Evolutionary conservation across 2,113 vertebrate genomes (phyloP).

Genomic region (Albula glossodonta): DNA sequence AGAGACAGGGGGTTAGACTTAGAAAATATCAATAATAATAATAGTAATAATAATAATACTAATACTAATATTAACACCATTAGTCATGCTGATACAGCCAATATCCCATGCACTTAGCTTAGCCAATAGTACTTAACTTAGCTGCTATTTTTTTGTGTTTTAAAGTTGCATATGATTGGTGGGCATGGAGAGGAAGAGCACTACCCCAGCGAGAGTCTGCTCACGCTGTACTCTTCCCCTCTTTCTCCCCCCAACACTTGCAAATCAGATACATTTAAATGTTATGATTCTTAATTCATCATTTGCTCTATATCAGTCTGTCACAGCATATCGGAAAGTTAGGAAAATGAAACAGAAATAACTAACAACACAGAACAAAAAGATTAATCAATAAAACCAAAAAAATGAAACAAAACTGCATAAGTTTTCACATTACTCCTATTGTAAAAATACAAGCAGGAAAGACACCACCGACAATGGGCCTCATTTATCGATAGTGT

Average conservation of each 20-base stretch:
- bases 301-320: not conserved
- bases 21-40: not conserved
- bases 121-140: not conserved
- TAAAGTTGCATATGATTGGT: constrained; percentile 7
- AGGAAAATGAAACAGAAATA: not conserved
- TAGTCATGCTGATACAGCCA: constrained; percentile 21
- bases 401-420: constrained; percentile 14
- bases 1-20: not conserved
- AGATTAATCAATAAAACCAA: constrained; percentile 7
- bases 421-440: constrained; percentile 6
- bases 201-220: not conserved
- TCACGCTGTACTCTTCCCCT: not conserved
- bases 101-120: constrained; percentile 21
- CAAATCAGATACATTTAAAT: not conserved
- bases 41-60: not conserved
- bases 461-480: too few relatives aligned
- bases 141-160: not conserved
- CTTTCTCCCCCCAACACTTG: not conserved
- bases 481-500: too few relatives aligned
- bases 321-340: constrained; percentile 1
- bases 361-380: not conserved
- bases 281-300: not conserved
- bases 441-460: constrained; percentile 3
- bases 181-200: not conserved
- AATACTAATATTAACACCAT: constrained; percentile 15